Evolutionary conservation across 2,113 vertebrate species (phyloP).

Genomic region (Cranoglanis bouderius): DNA sequence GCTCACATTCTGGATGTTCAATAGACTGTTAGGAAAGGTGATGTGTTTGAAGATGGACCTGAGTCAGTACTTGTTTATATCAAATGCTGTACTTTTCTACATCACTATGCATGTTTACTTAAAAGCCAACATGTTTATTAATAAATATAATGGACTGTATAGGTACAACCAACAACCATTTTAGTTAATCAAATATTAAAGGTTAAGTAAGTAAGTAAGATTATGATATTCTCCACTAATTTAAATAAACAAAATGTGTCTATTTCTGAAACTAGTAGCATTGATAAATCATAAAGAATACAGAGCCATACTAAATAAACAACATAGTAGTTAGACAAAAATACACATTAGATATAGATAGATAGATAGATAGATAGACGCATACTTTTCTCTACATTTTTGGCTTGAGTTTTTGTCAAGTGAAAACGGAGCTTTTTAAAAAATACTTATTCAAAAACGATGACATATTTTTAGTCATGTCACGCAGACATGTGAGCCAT

Average conservation of each 20-base stretch:
- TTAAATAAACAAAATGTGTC: not conserved
- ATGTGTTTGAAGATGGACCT: not conserved
- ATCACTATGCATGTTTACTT: not conserved
- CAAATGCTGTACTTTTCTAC: not conserved
- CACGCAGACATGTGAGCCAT: no score
- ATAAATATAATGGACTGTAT: not conserved
- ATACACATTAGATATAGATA: no score
- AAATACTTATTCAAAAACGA: no score
- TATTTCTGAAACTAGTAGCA: not conserved
- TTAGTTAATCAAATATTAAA: not conserved
- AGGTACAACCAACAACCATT: not conserved
- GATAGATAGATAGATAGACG: not conserved
- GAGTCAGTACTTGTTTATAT: not conserved
- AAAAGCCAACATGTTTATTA: not conserved
- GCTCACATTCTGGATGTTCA: not conserved
- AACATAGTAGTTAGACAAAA: not conserved
- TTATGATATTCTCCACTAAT: not conserved
- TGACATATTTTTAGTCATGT: no score
- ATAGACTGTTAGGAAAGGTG: not conserved
- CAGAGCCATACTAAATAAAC: not conserved
- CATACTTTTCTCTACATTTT: no score
- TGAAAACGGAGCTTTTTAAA: no score
- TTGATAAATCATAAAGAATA: not conserved
- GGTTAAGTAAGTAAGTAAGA: not conserved
- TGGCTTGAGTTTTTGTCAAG: no score